Percentiles rank a stretch among this genome's conserved stretches.
These are phyloP conservation scores for Apis cerana DNA, from an alignment of 1,140 invertebrate species.

Conservation along the genomic window DNA sequence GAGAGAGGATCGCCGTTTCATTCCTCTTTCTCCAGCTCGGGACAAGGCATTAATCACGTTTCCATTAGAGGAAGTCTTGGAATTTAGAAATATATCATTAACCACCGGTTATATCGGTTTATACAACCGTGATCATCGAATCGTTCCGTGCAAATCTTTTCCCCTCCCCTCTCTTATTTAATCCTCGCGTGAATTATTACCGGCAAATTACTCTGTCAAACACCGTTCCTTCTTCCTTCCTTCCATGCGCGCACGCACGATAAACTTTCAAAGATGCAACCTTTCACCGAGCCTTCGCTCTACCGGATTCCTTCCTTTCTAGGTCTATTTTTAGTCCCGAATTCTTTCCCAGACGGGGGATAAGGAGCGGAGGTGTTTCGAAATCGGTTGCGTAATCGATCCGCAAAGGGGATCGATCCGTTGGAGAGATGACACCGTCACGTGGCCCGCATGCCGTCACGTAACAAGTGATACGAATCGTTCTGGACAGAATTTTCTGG, in stretches of 20 bases:
- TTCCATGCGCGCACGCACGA: too few species aligned
- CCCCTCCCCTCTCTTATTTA: not conserved
- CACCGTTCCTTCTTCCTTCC: not conserved
- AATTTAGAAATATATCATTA: not conserved
- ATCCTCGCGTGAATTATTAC: not conserved
- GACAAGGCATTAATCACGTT: constrained; percentile 5
- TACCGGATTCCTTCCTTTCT: too few species aligned
- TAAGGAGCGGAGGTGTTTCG: too few species aligned
- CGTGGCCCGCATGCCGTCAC: constrained; percentile 34
- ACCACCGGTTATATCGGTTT: not conserved
- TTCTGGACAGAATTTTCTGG: constrained; percentile 33
- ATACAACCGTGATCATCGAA: not conserved
- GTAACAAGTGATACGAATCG: constrained; percentile 50
- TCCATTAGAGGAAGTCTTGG: not conserved
- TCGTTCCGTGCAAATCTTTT: not conserved
- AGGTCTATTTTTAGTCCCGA: too few species aligned
- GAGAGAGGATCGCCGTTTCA: not conserved
- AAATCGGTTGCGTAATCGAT: constrained; percentile 29
- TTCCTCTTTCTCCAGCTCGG: not conserved
- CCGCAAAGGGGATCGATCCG: constrained; percentile 22
- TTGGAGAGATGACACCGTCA: constrained; percentile 19
- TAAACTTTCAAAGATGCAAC: too few species aligned
- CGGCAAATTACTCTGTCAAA: not conserved
- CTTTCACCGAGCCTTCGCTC: too few species aligned
- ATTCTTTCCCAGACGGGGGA: not conserved